A percentile compares a stretch with the other conserved stretches of the same genome.
Conservation (phyloP, 1,140 invertebrate genomes). For the Chironomus tepperi region DNA sequence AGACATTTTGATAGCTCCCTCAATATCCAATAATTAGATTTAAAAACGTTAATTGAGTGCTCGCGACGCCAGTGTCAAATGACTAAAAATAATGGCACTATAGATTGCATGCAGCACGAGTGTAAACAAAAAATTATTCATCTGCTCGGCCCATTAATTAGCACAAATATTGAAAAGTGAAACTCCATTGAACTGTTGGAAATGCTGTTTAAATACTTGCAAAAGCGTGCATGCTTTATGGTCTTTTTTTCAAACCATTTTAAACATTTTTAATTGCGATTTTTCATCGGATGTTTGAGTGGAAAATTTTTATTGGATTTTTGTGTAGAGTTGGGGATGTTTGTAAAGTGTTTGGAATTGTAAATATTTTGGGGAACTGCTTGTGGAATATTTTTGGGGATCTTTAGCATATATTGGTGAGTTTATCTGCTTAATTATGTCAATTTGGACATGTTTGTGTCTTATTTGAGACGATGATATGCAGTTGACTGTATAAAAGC, state of each 20-base stretch:
- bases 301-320: background rate
- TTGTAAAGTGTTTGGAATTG: too few species aligned
- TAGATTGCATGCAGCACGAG: background rate
- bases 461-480: too few species aligned
- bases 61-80: background rate
- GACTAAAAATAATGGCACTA: background rate
- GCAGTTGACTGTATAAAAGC: too few species aligned
- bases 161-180: constrained; percentile 12
- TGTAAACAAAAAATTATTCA: background rate
- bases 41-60: background rate
- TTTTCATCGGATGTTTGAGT: background rate
- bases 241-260: background rate
- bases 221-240: background rate
- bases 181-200: background rate
- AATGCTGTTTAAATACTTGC: background rate
- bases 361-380: too few species aligned
- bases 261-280: background rate
- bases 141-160: background rate
- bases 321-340: too few species aligned
- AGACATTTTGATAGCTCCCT: too few species aligned
- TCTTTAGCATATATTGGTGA: too few species aligned
- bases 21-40: too few species aligned
- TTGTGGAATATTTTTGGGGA: too few species aligned
- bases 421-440: too few species aligned
- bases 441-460: too few species aligned